These are phyloP conservation scores for Oxyteleia sp. DNA, from an alignment of 2,888 invertebrate genomes.

Conservation along the genomic window DNA sequence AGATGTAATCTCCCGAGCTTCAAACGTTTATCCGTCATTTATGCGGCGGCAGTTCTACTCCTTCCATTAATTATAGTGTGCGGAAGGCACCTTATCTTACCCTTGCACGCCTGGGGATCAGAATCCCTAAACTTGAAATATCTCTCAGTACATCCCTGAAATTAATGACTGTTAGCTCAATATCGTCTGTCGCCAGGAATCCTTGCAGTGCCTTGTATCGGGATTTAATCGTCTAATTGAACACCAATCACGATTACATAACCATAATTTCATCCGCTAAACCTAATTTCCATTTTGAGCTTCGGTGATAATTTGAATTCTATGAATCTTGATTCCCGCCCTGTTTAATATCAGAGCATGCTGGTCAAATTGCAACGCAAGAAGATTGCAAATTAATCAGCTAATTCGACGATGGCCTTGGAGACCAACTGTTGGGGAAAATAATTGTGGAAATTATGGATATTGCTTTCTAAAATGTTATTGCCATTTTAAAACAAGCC, in stretches of 20 bases:
- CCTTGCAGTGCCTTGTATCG: constrained; percentile 71
- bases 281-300: constrained; percentile 68
- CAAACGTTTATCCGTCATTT: constrained; percentile 66
- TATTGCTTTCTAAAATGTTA: too few species aligned
- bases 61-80: constrained; percentile 84
- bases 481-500: too few species aligned
- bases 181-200: constrained; percentile 82
- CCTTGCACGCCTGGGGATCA: constrained; percentile 84
- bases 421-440: not conserved
- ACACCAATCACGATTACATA: constrained; percentile 75
- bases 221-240: constrained; percentile 75
- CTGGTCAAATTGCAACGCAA: constrained; percentile 44
- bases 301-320: constrained; percentile 72
- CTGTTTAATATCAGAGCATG: constrained; percentile 47
- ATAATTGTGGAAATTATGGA: constrained; percentile 20
- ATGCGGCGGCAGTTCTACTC: constrained; percentile 59
- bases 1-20: constrained; percentile 55
- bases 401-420: constrained; percentile 44
- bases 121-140: constrained; percentile 83
- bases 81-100: constrained; percentile 85
- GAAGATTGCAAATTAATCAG: constrained; percentile 68
- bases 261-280: constrained; percentile 70
- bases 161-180: constrained; percentile 86
- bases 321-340: constrained; percentile 60
- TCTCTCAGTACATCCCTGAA: constrained; percentile 84